Percentiles rank a stretch among this genome's conserved stretches.
Conservation (phyloP, 2,797 vertebrate genomes). For the Eulemur mongoz region DNA sequence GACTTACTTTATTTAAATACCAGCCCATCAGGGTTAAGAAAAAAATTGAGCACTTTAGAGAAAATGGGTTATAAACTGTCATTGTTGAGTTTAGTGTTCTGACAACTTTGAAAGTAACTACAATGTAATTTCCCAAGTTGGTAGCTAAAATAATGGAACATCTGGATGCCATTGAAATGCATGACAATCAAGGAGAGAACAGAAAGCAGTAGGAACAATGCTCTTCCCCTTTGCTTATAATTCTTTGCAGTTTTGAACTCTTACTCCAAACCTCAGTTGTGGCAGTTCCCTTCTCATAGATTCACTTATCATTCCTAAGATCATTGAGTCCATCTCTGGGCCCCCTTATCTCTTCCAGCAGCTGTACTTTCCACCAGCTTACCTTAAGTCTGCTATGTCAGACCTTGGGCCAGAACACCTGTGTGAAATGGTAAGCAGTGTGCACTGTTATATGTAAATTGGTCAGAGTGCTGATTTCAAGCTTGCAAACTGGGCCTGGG, state of each 20-base stretch:
- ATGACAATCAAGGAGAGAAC: constrained; percentile 65
- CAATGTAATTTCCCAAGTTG: constrained; percentile 74
- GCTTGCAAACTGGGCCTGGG: background rate
- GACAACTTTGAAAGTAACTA: constrained; percentile 70
- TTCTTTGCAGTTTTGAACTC: constrained; percentile 67
- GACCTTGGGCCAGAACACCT: constrained; percentile 29
- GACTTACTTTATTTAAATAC: constrained; percentile 60
- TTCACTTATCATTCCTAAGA: constrained; percentile 27
- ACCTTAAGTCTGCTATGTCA: constrained; percentile 56
- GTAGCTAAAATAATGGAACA: constrained; percentile 79
- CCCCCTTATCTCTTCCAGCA: constrained; percentile 51
- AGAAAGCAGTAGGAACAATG: constrained; percentile 40
- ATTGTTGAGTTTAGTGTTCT: constrained; percentile 75
- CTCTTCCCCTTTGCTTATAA: constrained; percentile 52
- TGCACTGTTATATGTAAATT: constrained; percentile 53
- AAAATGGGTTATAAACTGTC: constrained; percentile 75
- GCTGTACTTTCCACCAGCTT: constrained; percentile 41
- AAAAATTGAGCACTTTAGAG: constrained; percentile 66
- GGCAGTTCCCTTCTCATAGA: constrained; percentile 39
- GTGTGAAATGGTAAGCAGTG: background rate
- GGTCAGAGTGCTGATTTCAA: constrained; percentile 33
- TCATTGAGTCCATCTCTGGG: background rate
- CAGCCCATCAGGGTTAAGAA: constrained; percentile 57
- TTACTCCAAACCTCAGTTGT: constrained; percentile 16
- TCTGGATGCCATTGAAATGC: constrained; percentile 76